Conservation (phyloP, 30 jellyfish, hydroid and myxozoan species). For the Hydra vulgaris region DNA sequence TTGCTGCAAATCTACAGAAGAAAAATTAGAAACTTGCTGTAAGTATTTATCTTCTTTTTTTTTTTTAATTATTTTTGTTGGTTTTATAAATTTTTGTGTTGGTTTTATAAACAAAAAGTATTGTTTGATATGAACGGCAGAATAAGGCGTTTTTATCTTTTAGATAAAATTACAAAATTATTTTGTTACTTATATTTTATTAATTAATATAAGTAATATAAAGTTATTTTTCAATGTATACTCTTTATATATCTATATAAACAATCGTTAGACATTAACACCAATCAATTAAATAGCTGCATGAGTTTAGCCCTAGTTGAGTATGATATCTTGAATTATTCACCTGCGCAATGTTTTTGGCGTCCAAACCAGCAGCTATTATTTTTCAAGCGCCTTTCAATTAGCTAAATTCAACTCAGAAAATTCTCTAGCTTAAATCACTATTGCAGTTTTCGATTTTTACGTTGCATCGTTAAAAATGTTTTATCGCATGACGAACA, state of each 20-base stretch:
- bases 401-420: neutral
- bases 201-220: too few species aligned
- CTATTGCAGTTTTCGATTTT: neutral
- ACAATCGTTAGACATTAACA: neutral
- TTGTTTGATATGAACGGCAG: too few species aligned
- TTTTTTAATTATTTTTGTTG: neutral
- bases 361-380: constrained; percentile 13
- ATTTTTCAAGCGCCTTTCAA: constrained; percentile 3
- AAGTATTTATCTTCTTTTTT: neutral
- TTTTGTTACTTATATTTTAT: too few species aligned
- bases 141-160: too few species aligned
- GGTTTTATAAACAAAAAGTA: too few species aligned
- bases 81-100: too few species aligned
- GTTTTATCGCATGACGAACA: neutral
- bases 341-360: constrained; percentile 15
- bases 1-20: constrained; percentile 59
- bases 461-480: neutral
- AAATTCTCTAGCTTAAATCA: neutral
- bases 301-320: neutral
- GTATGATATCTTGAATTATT: neutral
- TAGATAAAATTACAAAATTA: too few species aligned
- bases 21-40: constrained; percentile 62
- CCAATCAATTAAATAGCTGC: neutral
- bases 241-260: neutral
- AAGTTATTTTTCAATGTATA: neutral